Conservation (phyloP, 2,797 vertebrate genomes). For the Pogoniulus pusillus region DNA sequence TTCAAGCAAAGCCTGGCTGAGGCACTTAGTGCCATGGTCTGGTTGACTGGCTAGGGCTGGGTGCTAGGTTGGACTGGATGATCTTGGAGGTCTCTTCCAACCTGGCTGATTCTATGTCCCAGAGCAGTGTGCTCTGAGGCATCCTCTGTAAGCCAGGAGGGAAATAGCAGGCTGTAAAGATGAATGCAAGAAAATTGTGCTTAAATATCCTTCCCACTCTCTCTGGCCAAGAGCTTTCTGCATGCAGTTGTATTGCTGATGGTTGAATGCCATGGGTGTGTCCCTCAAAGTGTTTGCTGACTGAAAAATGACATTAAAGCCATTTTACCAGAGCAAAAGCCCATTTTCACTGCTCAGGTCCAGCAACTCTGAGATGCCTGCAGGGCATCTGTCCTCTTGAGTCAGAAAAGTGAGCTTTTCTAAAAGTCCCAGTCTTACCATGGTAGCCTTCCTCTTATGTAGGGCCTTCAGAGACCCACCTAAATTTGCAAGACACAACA, state of each 20-base stretch:
- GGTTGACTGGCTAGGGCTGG: too few relatives aligned
- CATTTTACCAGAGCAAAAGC: neutral
- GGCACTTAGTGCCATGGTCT: too few relatives aligned
- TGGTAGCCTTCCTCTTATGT: rapidly evolving
- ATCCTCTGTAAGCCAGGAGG: neutral
- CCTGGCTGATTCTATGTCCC: too few relatives aligned
- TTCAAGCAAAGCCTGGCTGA: too few relatives aligned
- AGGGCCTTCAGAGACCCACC: neutral
- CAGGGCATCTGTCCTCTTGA: neutral
- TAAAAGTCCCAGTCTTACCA: neutral
- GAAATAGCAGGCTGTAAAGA: constrained; percentile 24
- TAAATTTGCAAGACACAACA: neutral
- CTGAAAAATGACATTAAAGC: constrained; percentile 21
- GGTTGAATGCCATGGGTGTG: constrained; percentile 40
- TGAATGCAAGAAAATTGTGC: constrained; percentile 3
- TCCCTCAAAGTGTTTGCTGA: neutral
- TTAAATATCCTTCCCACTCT: constrained; percentile 28
- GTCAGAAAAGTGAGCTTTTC: neutral
- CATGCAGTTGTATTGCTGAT: neutral
- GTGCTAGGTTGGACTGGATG: too few relatives aligned
- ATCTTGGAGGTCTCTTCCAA: too few relatives aligned
- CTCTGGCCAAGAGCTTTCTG: neutral
- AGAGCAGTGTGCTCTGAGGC: neutral
- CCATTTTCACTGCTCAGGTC: neutral
- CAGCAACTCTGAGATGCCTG: neutral